Conservation (phyloP, 2,888 invertebrate species). For the Chesias legatella region DNA sequence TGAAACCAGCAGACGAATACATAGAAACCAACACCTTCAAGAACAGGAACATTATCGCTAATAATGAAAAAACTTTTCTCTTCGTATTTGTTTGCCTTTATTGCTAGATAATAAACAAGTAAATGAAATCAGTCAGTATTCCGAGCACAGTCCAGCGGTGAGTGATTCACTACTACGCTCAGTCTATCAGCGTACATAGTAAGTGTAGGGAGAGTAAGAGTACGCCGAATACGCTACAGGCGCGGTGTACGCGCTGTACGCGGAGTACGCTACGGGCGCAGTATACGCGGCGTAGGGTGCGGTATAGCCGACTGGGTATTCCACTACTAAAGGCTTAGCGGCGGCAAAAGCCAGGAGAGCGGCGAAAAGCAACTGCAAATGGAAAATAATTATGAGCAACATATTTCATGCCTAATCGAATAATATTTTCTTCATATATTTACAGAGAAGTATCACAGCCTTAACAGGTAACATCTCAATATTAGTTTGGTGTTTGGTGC, state of each 20-base stretch:
- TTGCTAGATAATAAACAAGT: slow-evolving; percentile 7
- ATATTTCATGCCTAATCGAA: too few species aligned
- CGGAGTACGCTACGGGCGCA: slow-evolving; percentile 66
- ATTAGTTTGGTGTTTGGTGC: too few species aligned
- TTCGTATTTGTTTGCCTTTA: too few species aligned
- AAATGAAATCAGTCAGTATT: slow-evolving; percentile 9
- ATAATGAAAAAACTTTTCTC: too few species aligned
- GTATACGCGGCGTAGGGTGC: slow-evolving; percentile 71
- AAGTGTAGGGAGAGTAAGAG: slow-evolving; percentile 59
- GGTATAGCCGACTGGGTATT: slow-evolving; percentile 67
- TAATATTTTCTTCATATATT: too few species aligned
- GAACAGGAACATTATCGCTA: too few species aligned
- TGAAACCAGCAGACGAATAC: too few species aligned
- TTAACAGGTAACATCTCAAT: too few species aligned
- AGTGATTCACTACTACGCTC: too few species aligned
- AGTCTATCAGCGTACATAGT: slow-evolving; percentile 62
- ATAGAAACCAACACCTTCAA: too few species aligned
- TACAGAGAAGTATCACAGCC: too few species aligned
- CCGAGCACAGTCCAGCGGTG: background rate
- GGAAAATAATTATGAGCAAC: background rate
- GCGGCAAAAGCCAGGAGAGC: slow-evolving; percentile 76
- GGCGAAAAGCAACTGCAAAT: slow-evolving; percentile 63
- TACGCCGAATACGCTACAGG: slow-evolving; percentile 55
- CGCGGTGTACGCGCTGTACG: slow-evolving; percentile 45
- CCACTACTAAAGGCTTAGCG: slow-evolving; percentile 68